Conservation (phyloP, 2,888 invertebrate genomes). For the Epirrhoe alternata region DNA sequence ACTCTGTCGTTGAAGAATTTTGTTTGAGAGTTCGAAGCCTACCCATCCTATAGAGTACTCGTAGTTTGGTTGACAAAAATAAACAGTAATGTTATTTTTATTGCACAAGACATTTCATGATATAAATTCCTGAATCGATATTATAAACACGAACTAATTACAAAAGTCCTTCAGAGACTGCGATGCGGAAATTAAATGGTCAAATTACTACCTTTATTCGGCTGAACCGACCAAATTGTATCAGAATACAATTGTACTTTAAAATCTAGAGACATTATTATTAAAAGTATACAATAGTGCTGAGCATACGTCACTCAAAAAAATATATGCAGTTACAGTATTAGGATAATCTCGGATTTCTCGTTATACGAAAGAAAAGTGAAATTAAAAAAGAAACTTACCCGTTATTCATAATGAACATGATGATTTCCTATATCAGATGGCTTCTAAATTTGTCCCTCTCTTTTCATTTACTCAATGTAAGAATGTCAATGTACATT, state of each 20-base stretch:
- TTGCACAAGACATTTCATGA: constrained; percentile 27
- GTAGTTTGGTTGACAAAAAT: constrained; percentile 4
- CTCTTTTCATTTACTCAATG: no score
- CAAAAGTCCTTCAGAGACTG: constrained; percentile 75
- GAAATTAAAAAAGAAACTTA: no score
- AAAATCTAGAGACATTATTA: background rate
- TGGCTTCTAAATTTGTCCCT: no score
- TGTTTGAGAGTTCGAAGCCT: background rate
- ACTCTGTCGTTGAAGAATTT: constrained; percentile 7
- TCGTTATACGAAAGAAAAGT: no score
- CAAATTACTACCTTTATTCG: constrained; percentile 73
- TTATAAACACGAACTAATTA: constrained; percentile 51
- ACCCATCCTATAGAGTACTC: background rate
- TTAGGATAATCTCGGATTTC: no score
- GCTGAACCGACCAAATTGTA: constrained; percentile 49
- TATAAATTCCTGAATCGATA: constrained; percentile 34
- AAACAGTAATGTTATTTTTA: constrained; percentile 16
- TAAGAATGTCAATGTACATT: no score
- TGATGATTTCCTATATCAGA: no score
- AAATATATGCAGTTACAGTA: no score
- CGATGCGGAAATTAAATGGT: constrained; percentile 75
- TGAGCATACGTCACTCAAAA: no score
- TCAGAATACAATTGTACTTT: constrained; percentile 8
- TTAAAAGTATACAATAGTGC: background rate
- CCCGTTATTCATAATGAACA: no score